Conservation (phyloP, 2,113 vertebrate genomes). For the Noturus placidus region DNA sequence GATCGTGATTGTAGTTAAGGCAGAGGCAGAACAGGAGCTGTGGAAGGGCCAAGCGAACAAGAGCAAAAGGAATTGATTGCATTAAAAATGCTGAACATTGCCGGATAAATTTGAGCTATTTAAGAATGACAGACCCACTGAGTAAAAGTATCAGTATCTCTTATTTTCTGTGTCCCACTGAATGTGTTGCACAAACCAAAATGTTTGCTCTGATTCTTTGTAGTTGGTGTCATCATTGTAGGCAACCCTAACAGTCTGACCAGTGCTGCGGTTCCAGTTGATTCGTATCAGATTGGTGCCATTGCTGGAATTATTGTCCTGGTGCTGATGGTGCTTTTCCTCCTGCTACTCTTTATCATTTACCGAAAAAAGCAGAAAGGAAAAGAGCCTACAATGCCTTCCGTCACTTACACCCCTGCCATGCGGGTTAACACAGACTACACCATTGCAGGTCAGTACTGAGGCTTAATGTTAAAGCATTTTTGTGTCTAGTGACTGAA, state of each 20-base stretch:
- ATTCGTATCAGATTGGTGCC: conserved; percentile 92
- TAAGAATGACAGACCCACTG: background rate
- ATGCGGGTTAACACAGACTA: conserved; percentile 85
- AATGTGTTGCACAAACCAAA: background rate
- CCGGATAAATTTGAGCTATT: background rate
- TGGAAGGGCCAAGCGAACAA: background rate
- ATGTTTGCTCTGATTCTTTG: background rate
- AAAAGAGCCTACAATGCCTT: conserved; percentile 86
- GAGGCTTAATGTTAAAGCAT: background rate
- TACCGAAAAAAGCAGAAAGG: conserved; percentile 92
- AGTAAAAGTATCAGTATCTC: background rate
- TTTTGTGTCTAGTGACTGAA: background rate
- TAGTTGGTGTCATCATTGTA: conserved; percentile 86
- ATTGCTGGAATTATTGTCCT: conserved; percentile 89
- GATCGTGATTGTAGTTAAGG: background rate
- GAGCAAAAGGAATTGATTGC: background rate
- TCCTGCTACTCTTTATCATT: conserved; percentile 88
- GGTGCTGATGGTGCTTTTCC: conserved; percentile 86
- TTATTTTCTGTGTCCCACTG: background rate
- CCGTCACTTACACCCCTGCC: conserved; percentile 90
- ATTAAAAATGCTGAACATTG: background rate
- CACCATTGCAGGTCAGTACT: conserved; percentile 75
- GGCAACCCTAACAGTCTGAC: conserved; percentile 91
- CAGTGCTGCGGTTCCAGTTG: conserved; percentile 85
- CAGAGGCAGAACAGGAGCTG: background rate